Evolutionary conservation across 2,113 vertebrate genomes (phyloP).

Genomic region (Cryptotis parvus): DNA sequence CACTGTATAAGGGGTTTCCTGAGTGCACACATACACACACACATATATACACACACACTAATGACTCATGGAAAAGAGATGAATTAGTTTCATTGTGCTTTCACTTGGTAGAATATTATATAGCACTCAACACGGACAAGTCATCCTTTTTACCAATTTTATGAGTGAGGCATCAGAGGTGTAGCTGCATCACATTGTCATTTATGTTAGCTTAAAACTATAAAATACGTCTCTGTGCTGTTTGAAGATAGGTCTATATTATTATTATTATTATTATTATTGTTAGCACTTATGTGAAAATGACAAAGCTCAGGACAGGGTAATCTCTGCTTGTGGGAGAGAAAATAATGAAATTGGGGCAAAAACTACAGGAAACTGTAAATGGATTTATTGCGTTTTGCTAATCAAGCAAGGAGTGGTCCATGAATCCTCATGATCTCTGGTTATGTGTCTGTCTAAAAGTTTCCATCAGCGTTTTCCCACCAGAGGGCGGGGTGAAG

Average conservation of each 20-base stretch:
- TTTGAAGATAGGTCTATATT: background rate
- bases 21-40: too few relatives aligned
- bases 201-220: background rate
- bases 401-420: background rate
- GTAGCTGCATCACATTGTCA: background rate
- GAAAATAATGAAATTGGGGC: background rate
- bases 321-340: background rate
- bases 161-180: background rate
- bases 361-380: background rate
- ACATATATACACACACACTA: too few relatives aligned
- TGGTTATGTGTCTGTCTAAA: background rate
- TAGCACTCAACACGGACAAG: background rate
- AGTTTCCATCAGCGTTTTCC: constrained; percentile 1
- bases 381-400: background rate
- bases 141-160: background rate
- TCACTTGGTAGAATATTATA: background rate
- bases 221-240: background rate
- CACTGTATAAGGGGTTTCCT: too few relatives aligned
- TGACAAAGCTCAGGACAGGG: background rate
- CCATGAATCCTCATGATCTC: background rate
- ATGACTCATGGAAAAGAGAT: background rate
- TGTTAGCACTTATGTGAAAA: background rate
- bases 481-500: background rate
- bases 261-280: too few relatives aligned
- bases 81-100: background rate